A percentile compares a stretch with the other conserved stretches of the same genome.
Evolutionary conservation across 2,888 invertebrate genomes (phyloP).

Genomic region (Drosophila robusta): DNA sequence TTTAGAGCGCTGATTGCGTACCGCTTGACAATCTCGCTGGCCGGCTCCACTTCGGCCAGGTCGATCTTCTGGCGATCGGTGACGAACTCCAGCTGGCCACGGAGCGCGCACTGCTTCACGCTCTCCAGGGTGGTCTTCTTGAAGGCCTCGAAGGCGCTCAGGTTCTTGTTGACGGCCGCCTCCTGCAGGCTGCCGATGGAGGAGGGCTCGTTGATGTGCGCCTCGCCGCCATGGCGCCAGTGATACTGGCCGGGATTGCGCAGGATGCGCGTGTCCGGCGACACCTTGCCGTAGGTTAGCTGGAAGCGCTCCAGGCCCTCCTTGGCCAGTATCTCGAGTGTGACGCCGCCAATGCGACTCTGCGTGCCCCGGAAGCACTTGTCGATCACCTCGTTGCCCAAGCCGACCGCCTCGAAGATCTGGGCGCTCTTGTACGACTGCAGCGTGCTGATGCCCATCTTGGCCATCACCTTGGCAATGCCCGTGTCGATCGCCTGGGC

Average conservation of each 20-base stretch:
- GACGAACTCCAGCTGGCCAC: conserved; percentile 96
- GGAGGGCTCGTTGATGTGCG: conserved; percentile 98
- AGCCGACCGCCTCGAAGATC: conserved; percentile 99
- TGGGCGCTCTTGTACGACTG: conserved; percentile 99
- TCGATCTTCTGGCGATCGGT: conserved; percentile 92
- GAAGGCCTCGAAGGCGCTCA: conserved; percentile 93
- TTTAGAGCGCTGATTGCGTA: conserved; percentile 86
- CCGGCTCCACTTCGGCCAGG: conserved; percentile 95
- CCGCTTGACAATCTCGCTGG: conserved; percentile 97
- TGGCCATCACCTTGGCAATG: conserved; percentile 97
- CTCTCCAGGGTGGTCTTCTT: conserved; percentile 95
- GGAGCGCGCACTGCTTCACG: conserved; percentile 93
- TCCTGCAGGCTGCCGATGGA: conserved; percentile 91
- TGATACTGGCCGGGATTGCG: conserved; percentile 97
- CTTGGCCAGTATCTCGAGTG: conserved; percentile 93
- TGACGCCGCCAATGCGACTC: conserved; percentile 93
- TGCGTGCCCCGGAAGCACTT: conserved; percentile 95
- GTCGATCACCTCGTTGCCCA: conserved; percentile 96
- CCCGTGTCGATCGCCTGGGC: conserved; percentile 96
- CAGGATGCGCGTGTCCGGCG: conserved; percentile 88
- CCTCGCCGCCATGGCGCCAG: conserved; percentile 98
- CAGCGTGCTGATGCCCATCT: conserved; percentile 99
- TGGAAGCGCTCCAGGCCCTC: conserved; percentile 94
- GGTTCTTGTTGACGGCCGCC: conserved; percentile 93
- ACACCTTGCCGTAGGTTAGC: conserved; percentile 88